Percentiles rank a stretch among this genome's conserved stretches.
These are phyloP conservation scores for Micromussa lordhowensis DNA, from an alignment of 92 coral and sea anemone genomes.

Conservation along the genomic window DNA sequence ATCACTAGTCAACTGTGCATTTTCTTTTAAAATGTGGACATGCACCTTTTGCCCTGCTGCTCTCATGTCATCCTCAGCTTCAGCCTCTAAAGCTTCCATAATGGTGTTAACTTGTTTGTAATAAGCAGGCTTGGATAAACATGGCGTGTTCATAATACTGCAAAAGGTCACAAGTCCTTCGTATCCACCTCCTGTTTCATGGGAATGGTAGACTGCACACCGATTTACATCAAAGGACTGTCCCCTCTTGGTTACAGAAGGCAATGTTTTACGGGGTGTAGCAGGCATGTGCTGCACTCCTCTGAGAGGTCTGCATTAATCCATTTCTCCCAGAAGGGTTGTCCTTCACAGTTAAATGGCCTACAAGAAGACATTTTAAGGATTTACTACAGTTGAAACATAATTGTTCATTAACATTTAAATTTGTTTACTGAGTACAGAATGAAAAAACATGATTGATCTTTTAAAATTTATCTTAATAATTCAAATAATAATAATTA, in stretches of 20 bases:
- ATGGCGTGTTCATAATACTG: too few relatives aligned
- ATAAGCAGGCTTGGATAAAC: too few relatives aligned
- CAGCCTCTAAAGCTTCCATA: too few relatives aligned
- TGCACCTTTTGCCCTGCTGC: too few relatives aligned
- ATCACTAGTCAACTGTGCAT: too few relatives aligned
- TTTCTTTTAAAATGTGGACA: too few relatives aligned
- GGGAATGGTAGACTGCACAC: too few relatives aligned
- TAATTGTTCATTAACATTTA: slow-evolving; percentile 13
- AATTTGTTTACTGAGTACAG: slow-evolving; percentile 1
- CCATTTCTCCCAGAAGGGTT: slow-evolving; percentile 45
- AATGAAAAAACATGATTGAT: neutral
- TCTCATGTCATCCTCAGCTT: too few relatives aligned
- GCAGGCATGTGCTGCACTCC: slow-evolving; percentile 44
- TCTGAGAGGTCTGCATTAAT: slow-evolving; percentile 51
- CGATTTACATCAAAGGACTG: slow-evolving; percentile 56
- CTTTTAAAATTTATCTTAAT: neutral
- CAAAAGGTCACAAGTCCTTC: too few relatives aligned
- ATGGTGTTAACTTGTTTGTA: too few relatives aligned
- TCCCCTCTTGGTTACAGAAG: slow-evolving; percentile 32
- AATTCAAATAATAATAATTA: too few relatives aligned
- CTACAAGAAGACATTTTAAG: slow-evolving; percentile 32
- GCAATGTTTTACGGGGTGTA: slow-evolving; percentile 28
- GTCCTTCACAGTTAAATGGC: slow-evolving; percentile 43
- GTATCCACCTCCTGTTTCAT: too few relatives aligned
- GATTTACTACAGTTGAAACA: slow-evolving; percentile 33